Evolutionary conservation across 1,140 invertebrate genomes (phyloP).

Genomic region (Bombyx mandarina): DNA sequence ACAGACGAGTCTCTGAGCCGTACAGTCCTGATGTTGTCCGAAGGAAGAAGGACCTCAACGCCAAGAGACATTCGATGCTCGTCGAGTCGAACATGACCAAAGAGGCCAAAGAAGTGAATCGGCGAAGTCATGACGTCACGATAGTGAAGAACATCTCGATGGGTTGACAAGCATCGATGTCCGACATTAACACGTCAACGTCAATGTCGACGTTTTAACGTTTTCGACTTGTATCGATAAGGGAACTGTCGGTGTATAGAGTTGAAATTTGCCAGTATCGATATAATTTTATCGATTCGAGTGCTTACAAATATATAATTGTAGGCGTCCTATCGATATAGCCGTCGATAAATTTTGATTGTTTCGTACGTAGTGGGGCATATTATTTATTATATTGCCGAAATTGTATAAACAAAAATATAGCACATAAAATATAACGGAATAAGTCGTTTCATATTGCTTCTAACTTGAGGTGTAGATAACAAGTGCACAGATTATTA

Average conservation of each 20-base stretch:
- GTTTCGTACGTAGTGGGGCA: no score
- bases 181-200: background rate
- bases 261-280: background rate
- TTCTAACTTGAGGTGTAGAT: slow-evolving; percentile 10
- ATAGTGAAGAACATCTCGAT: slow-evolving; percentile 61
- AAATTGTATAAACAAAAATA: slow-evolving; percentile 5
- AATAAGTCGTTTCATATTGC: background rate
- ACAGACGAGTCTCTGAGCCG: slow-evolving; percentile 58
- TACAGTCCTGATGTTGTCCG: slow-evolving; percentile 50
- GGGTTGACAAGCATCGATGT: slow-evolving; percentile 44
- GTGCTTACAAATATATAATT: no score
- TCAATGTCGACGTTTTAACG: background rate
- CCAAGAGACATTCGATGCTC: slow-evolving; percentile 60
- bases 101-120: slow-evolving; percentile 47
- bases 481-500: slow-evolving; percentile 13
- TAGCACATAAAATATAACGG: background rate
- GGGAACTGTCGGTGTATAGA: background rate
- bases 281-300: no score
- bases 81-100: slow-evolving; percentile 48
- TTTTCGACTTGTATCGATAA: slow-evolving; percentile 4
- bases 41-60: slow-evolving; percentile 48
- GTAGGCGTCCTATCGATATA: no score
- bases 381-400: slow-evolving; percentile 3
- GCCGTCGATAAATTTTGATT: no score
- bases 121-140: slow-evolving; percentile 55